Conservation (phyloP, 2,888 invertebrate genomes). For the Dynastes maya region DNA sequence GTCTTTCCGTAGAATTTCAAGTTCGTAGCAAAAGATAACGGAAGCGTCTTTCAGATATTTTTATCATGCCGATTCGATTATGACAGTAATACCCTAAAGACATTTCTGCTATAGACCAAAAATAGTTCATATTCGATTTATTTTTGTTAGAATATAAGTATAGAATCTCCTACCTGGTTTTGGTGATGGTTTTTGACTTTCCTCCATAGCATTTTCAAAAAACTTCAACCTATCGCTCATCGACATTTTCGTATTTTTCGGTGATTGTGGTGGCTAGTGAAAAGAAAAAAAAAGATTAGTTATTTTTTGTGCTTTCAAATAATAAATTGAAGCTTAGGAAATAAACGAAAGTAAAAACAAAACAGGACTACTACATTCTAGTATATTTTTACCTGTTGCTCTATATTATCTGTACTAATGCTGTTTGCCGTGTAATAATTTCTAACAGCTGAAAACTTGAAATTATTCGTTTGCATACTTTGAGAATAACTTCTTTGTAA, state of each 20-base stretch:
- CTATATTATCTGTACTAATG: constrained; percentile 16
- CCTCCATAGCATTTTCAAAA: constrained; percentile 97
- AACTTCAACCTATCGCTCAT: constrained; percentile 95
- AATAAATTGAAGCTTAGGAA: background rate
- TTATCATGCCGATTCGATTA: no score
- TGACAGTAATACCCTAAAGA: no score
- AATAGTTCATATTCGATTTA: no score
- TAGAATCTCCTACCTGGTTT: constrained; percentile 79
- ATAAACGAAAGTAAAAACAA: background rate
- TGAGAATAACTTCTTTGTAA: constrained; percentile 29
- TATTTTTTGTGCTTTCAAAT: background rate
- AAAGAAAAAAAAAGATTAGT: constrained; percentile 17
- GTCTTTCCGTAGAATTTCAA: no score
- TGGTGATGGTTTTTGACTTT: constrained; percentile 87
- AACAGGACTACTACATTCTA: background rate
- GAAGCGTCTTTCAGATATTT: no score
- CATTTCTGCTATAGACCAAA: no score
- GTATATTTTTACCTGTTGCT: constrained; percentile 28
- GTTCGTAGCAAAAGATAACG: no score
- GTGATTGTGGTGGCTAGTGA: constrained; percentile 75
- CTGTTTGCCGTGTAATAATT: constrained; percentile 12
- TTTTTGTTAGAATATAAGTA: no score
- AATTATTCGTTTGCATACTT: constrained; percentile 4
- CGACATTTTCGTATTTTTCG: constrained; percentile 85
- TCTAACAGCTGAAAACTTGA: constrained; percentile 15